Conservation (phyloP, 1,140 invertebrate genomes). For the Leptinotarsa texana region DNA sequence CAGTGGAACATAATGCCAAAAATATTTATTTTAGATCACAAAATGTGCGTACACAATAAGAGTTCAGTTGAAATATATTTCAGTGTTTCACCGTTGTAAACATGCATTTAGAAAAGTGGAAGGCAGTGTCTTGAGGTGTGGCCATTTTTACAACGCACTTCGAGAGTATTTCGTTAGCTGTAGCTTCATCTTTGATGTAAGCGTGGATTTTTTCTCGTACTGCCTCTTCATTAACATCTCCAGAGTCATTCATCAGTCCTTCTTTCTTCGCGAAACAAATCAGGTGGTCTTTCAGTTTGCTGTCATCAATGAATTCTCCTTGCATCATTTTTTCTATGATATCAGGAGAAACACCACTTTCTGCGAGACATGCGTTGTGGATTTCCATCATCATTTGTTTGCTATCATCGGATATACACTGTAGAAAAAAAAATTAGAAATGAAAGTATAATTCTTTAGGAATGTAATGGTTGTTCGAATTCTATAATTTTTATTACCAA, state of each 20-base stretch:
- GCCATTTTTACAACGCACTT: background rate
- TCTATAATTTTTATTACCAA: too few relatives aligned
- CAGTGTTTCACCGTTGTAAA: background rate
- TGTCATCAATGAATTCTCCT: slow-evolving; percentile 53
- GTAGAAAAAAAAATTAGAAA: background rate
- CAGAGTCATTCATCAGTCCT: slow-evolving; percentile 50
- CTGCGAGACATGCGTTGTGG: background rate
- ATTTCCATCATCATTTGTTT: background rate
- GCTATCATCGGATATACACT: background rate
- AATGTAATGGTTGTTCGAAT: too few relatives aligned
- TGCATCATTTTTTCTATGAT: slow-evolving; percentile 52
- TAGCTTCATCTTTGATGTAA: slow-evolving; percentile 45
- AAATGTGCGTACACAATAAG: too few relatives aligned
- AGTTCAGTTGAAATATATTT: too few relatives aligned
- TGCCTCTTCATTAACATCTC: slow-evolving; percentile 51
- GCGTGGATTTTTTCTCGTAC: slow-evolving; percentile 46
- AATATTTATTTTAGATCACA: too few relatives aligned
- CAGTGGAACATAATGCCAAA: too few relatives aligned
- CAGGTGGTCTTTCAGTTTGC: slow-evolving; percentile 53
- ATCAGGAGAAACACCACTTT: background rate
- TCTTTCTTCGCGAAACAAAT: slow-evolving; percentile 56
- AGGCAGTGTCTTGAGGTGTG: slow-evolving; percentile 12
- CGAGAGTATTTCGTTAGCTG: background rate
- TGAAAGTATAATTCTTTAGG: too few relatives aligned
- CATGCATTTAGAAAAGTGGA: slow-evolving; percentile 13